Evolutionary conservation across 2,113 vertebrate genomes (phyloP).

Genomic region (Nesospiza acunhae): DNA sequence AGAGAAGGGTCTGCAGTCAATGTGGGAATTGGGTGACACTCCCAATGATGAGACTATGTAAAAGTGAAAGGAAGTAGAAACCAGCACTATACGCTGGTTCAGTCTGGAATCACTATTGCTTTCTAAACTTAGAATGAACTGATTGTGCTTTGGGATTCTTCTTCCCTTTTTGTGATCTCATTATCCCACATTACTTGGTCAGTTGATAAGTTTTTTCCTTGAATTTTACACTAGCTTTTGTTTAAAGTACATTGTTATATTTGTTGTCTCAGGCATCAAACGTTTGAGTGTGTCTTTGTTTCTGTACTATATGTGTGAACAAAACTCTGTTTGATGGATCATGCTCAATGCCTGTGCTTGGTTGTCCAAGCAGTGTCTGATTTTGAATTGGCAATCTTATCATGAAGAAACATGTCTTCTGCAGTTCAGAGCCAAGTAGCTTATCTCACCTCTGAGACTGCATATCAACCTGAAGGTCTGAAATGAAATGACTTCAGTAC

Average conservation of each 20-base stretch:
- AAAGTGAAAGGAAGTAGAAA: neutral
- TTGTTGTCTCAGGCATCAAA: neutral
- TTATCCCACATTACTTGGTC: neutral
- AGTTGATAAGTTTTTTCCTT: neutral
- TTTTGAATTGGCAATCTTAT: constrained; percentile 58
- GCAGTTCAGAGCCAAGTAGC: constrained; percentile 42
- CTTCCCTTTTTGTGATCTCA: neutral
- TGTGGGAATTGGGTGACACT: neutral
- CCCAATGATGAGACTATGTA: neutral
- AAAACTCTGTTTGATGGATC: neutral
- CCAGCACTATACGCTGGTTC: neutral
- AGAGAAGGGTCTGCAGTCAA: neutral
- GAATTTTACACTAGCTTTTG: neutral
- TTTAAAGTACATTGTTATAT: neutral
- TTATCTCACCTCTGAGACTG: constrained; percentile 69
- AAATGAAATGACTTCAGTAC: constrained; percentile 42
- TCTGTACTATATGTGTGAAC: neutral
- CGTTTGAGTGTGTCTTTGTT: neutral
- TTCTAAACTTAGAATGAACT: neutral
- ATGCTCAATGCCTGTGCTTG: neutral
- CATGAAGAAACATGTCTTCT: constrained; percentile 62
- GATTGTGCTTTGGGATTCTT: neutral
- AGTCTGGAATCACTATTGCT: neutral
- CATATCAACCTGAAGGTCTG: constrained; percentile 56
- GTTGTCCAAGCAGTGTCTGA: neutral